Evolutionary conservation across 2,113 vertebrate species (phyloP).

Genomic region (Hystrix brachyura): DNA sequence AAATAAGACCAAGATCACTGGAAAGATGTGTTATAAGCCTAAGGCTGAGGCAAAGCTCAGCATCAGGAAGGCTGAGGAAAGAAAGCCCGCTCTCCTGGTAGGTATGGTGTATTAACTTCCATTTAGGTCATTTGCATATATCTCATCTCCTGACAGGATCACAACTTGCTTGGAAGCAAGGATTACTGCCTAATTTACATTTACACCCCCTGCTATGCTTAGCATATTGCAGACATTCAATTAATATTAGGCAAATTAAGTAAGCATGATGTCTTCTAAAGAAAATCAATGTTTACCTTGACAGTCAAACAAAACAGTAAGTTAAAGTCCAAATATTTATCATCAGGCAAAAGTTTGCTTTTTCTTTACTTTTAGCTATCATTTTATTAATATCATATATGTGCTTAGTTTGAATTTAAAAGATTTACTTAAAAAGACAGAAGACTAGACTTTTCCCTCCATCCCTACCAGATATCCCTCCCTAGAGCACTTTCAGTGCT

Average conservation of each 20-base stretch:
- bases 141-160: constrained; percentile 64
- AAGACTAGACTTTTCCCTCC: not conserved
- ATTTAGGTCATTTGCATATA: constrained; percentile 36
- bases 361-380: constrained; percentile 58
- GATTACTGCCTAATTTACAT: constrained; percentile 74
- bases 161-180: constrained; percentile 62
- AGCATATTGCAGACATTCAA: constrained; percentile 54
- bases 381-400: constrained; percentile 63
- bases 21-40: not conserved
- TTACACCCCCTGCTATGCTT: constrained; percentile 38
- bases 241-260: constrained; percentile 74
- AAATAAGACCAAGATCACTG: not conserved
- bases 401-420: constrained; percentile 40
- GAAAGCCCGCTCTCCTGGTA: not conserved
- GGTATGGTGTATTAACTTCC: not conserved
- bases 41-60: not conserved
- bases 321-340: constrained; percentile 72
- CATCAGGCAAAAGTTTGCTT: constrained; percentile 37
- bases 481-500: constrained; percentile 11
- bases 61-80: not conserved
- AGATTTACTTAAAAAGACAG: not conserved
- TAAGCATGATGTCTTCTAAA: constrained; percentile 62
- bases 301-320: constrained; percentile 69
- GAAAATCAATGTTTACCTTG: constrained; percentile 72
- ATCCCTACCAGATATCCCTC: not conserved